These are phyloP conservation scores for Heliothis peltigera DNA, from an alignment of 2,888 invertebrate genomes.

Conservation along the genomic window DNA sequence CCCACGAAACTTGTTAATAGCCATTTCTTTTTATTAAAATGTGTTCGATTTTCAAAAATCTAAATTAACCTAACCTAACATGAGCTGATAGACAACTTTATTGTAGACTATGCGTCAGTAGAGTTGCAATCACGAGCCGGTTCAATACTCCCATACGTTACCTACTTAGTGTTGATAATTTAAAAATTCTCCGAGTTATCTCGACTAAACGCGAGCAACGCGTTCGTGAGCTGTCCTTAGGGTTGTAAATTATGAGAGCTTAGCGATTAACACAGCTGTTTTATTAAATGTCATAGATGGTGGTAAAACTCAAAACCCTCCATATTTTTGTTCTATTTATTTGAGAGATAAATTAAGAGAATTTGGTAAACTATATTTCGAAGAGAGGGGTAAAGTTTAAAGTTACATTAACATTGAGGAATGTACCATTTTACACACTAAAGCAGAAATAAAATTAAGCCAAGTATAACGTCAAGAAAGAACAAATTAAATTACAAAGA, in stretches of 20 bases:
- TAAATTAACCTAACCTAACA: slow-evolving; percentile 6
- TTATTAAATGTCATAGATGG: not conserved
- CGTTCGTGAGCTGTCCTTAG: slow-evolving; percentile 33
- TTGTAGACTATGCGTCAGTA: slow-evolving; percentile 41
- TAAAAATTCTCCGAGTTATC: slow-evolving; percentile 68
- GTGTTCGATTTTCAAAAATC: not conserved
- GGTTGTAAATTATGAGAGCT: slow-evolving; percentile 24
- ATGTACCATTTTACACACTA: not conserved
- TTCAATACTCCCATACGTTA: slow-evolving; percentile 61
- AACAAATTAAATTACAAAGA: slow-evolving; percentile 24
- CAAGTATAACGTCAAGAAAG: not conserved
- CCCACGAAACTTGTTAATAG: not conserved
- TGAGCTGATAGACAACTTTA: slow-evolving; percentile 10
- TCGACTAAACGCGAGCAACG: slow-evolving; percentile 59
- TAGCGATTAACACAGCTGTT: slow-evolving; percentile 21
- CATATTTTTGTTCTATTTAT: not conserved
- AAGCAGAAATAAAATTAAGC: not conserved
- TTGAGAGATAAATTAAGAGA: not conserved
- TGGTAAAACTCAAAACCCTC: not conserved
- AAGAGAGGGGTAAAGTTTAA: not conserved
- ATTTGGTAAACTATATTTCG: not conserved
- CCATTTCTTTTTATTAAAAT: too few relatives aligned
- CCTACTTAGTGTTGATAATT: slow-evolving; percentile 66
- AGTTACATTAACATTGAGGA: not conserved
- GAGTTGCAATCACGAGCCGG: slow-evolving; percentile 42